Evolutionary conservation across 1,140 invertebrate species (phyloP).

Genomic region (Antheraea pernyi): DNA sequence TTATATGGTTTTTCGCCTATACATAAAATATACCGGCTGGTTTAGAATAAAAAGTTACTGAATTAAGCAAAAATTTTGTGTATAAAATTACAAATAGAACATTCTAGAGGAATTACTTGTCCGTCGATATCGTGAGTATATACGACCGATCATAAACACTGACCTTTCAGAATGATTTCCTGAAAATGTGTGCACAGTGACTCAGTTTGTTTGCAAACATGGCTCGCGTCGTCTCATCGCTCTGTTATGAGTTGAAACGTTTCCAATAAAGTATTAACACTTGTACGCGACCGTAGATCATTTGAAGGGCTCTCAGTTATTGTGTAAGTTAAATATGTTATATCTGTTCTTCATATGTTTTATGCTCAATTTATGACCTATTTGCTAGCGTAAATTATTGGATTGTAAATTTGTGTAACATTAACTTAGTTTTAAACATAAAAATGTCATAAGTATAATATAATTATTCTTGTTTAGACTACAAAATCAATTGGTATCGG

Average conservation of each 20-base stretch:
- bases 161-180: background rate
- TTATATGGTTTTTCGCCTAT: no score
- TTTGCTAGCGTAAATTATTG: background rate
- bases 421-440: no score
- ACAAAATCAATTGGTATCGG: no score
- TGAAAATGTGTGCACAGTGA: background rate
- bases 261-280: slow-evolving; percentile 10
- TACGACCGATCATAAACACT: background rate
- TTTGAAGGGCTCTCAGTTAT: background rate
- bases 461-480: no score
- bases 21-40: no score
- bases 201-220: slow-evolving; percentile 4
- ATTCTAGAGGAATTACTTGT: background rate
- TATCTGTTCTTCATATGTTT: background rate
- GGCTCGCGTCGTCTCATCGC: background rate
- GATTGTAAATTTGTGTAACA: background rate
- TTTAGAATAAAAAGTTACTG: no score
- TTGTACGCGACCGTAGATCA: background rate
- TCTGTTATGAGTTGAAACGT: slow-evolving; percentile 7
- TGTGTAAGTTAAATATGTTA: background rate
- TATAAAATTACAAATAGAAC: no score
- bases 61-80: no score
- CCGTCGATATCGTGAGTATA: background rate
- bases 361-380: background rate
- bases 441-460: no score